Conservation (phyloP, 2,797 vertebrate species). For the Triplophysa yarkandensis region DNA sequence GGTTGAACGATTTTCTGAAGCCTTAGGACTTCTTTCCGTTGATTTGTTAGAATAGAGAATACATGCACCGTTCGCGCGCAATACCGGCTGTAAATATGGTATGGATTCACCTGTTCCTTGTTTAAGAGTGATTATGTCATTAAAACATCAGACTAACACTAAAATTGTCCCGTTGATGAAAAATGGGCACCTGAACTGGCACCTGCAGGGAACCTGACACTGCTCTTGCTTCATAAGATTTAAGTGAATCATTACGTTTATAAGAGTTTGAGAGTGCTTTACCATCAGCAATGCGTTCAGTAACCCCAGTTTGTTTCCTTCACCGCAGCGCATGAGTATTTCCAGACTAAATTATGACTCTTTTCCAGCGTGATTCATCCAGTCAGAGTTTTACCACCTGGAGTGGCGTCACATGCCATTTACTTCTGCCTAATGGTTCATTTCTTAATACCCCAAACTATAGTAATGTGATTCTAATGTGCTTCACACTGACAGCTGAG, state of each 20-base stretch:
- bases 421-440: slow-evolving; percentile 74
- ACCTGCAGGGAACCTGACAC: background rate
- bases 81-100: background rate
- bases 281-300: slow-evolving; percentile 11
- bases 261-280: slow-evolving; percentile 4
- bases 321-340: background rate
- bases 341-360: slow-evolving; percentile 19
- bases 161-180: slow-evolving; percentile 7
- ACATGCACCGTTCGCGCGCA: background rate
- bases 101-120: background rate
- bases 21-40: no score
- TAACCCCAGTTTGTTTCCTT: slow-evolving; percentile 23
- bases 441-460: slow-evolving; percentile 72
- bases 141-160: slow-evolving; percentile 10
- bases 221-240: background rate
- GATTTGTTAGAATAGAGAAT: no score
- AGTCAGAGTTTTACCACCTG: slow-evolving; percentile 75
- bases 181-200: slow-evolving; percentile 19
- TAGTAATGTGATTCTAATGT: slow-evolving; percentile 60
- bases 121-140: slow-evolving; percentile 1
- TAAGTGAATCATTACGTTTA: slow-evolving; percentile 5
- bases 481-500: slow-evolving; percentile 46
- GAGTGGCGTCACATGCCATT: slow-evolving; percentile 74
- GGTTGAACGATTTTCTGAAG: no score
- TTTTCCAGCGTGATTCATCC: slow-evolving; percentile 65